Evolutionary conservation across 2,797 vertebrate species (phyloP), one percentile per base, ranked within the genome.

Genomic region (Intellagama lesueurii): DNA sequence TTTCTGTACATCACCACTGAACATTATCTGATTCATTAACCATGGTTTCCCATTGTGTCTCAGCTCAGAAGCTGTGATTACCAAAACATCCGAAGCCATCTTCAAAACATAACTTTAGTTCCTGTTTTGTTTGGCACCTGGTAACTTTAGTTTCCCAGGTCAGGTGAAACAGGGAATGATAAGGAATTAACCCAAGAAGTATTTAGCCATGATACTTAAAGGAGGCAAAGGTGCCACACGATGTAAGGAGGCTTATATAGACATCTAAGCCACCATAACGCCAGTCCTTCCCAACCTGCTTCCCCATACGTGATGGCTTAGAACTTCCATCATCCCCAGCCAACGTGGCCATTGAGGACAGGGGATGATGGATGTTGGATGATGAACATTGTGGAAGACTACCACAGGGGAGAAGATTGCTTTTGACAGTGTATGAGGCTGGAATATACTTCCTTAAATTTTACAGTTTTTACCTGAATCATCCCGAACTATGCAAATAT

Each of bases 401-500:
- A 40, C 40, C 40, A 40, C 40, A 40, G 40, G 40, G 40, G 40
- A 40, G 40, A 40, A 40, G 40, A 40, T 40, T 40, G 47, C 7
- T 56, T 79, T 79, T 79, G 77, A 49, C 22, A 56, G 17, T 4
- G 9, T 24, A 49, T 44, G 3, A 4, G 26, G 12, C 1, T 49
- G 44, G 24, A 11, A 3, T 1, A 24, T 77, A 32, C 56, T 44
- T 66, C 28, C 75, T 77, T 77, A 32, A 66, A 11, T 19, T 22
- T 9, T 35, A 7, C 44, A 17, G 5, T 32, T 35, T 79, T 49
- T 69, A 24, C 5, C 22, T 30, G 44, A 5, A 24, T 72, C 69
- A 87, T 56, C 68, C 32, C 52, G 4, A 60, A 77, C 7, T 76
- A 16, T 32, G 60, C n/a, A 78, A 81, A 87, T 87, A 80, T 80